Evolutionary conservation across 2,113 vertebrate genomes (phyloP), one percentile per base, ranked within the genome.

Genomic region (Rhegmatorhina hoffmannsi): DNA sequence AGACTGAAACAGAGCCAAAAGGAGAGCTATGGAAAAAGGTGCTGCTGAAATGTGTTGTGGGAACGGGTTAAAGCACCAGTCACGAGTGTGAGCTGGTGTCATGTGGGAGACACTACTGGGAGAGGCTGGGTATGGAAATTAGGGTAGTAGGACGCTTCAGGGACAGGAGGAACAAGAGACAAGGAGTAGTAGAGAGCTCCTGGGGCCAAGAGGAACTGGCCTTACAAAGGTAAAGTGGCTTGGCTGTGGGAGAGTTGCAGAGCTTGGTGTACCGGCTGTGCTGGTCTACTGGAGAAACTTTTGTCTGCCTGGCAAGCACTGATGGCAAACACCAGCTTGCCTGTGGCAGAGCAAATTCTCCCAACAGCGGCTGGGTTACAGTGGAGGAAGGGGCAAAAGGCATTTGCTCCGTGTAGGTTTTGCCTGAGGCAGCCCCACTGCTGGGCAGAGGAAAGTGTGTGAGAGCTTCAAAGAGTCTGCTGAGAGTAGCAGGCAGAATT

Each of bases 401-500:
- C 55, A 3, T 77, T 66, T 49, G 59, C 53, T 94, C 23, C 29
- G 3, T 2, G 2, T 34, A 34, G n/a, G 67, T 76, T 68, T 93
- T 83, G 91, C 89, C 72, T 73, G 66, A 13, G 4, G 91, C 89
- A 86, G 59, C 43, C 63, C 46, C 2, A 7, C 24, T 0, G 0
- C 38, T 70, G 59, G 24, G 46, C 75, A 80, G 29, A 76, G 59
- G 52, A 21, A 76, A 66, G 43, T 1, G 0, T 11, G 9, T n/a
- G 40, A 85, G 70, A 76, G 67, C 49, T 92, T 93, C 83, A 75
- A 83, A 94, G 93, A 92, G 25, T 78, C 82, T 55, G 18, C 53
- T 2, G 10, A 67, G 56, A 92, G 72, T 36, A 13, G 75, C 7
- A 1, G 26, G 6, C 0, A 0, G 68, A 28, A 62, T 74, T 84